Evolutionary conservation across 2,113 vertebrate species (phyloP).

Genomic region (Talpa occidentalis): DNA sequence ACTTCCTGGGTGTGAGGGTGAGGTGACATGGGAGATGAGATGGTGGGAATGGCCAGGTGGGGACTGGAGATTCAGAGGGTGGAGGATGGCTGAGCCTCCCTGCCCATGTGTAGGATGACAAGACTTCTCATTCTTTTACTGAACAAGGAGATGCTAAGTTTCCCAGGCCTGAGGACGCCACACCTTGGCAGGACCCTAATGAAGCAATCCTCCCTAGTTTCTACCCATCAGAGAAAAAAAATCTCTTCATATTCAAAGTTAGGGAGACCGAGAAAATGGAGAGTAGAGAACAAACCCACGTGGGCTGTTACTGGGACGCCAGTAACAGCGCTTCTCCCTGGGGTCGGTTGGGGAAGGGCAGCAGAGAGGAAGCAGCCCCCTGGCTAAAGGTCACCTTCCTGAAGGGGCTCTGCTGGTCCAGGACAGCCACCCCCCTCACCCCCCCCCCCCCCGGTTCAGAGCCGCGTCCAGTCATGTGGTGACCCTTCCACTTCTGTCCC

Average conservation of each 20-base stretch:
- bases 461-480: background rate
- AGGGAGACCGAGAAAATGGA: background rate
- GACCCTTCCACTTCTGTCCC: no score
- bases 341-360: background rate
- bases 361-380: no score
- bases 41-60: background rate
- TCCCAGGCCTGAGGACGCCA: rapidly evolving
- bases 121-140: background rate
- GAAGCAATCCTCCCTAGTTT: background rate
- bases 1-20: background rate
- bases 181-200: rapidly evolving
- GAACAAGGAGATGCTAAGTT: background rate
- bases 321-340: background rate
- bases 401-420: background rate
- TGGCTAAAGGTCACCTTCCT: no score
- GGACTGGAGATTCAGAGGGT: background rate
- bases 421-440: rapidly evolving
- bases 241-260: background rate
- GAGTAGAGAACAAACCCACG: background rate
- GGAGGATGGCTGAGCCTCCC: no score
- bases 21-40: background rate
- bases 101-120: rapidly evolving
- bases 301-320: background rate
- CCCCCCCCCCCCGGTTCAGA: background rate
- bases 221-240: background rate